Conservation (phyloP, 2,113 vertebrate genomes). For the Miniopterus natalensis region DNA sequence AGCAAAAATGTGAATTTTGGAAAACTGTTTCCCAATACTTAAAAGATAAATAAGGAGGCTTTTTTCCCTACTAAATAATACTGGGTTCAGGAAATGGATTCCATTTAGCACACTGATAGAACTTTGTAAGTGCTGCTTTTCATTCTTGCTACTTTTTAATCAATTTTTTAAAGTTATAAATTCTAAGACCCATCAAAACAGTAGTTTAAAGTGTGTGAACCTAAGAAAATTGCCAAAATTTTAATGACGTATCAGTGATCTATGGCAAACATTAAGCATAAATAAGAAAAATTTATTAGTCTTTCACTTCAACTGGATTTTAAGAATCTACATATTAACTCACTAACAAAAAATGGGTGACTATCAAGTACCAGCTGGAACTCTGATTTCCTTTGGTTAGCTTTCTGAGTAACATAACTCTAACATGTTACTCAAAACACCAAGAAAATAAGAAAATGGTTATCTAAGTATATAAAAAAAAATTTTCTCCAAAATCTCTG, state of each 20-base stretch:
- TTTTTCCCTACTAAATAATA: neutral
- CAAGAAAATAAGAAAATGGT: constrained; percentile 18
- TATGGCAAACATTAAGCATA: neutral
- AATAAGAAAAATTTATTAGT: neutral
- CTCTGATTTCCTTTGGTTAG: constrained; percentile 35
- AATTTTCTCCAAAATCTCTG: neutral
- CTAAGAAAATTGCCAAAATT: neutral
- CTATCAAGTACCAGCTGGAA: neutral
- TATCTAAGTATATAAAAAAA: neutral
- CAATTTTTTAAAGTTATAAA: neutral
- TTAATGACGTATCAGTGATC: neutral
- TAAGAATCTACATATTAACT: neutral
- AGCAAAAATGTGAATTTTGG: neutral
- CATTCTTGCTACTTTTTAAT: constrained; percentile 39
- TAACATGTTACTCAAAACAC: constrained; percentile 40
- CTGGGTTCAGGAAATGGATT: neutral
- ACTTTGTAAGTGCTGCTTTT: constrained; percentile 7
- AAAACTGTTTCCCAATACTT: constrained; percentile 26
- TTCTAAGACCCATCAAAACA: constrained; percentile 5
- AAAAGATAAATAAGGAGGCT: neutral
- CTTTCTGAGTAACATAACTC: constrained; percentile 10
- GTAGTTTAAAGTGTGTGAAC: constrained; percentile 1
- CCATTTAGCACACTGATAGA: neutral
- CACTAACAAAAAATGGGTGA: neutral
- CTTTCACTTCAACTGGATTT: constrained; percentile 32